A percentile compares a stretch with the other conserved stretches of the same genome.
Evolutionary conservation across 2,797 vertebrate genomes (phyloP).

Genomic region (Taeniopygia guttata): DNA sequence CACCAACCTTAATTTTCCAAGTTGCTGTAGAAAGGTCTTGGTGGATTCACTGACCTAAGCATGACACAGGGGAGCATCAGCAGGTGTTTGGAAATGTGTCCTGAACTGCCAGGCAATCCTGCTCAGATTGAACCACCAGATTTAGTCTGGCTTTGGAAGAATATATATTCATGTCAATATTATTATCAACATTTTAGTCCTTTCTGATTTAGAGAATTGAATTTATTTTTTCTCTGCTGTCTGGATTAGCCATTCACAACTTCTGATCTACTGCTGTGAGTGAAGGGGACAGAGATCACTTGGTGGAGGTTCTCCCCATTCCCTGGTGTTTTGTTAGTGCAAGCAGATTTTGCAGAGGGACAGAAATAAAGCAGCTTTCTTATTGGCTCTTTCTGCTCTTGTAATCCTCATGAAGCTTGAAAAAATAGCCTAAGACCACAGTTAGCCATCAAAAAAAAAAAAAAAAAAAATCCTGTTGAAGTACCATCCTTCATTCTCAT

Average conservation of each 20-base stretch:
- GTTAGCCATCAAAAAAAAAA: not conserved
- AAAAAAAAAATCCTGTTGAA: not conserved
- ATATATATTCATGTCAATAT: not conserved
- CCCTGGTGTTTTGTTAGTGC: not conserved
- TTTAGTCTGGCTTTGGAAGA: not conserved
- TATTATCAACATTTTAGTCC: not conserved
- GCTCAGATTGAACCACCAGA: not conserved
- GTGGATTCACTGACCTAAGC: not conserved
- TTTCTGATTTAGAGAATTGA: not conserved
- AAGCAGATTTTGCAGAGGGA: not conserved
- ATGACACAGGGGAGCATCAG: not conserved
- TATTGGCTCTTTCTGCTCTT: not conserved
- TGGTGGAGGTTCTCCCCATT: not conserved
- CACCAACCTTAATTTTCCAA: not conserved
- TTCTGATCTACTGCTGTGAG: not conserved
- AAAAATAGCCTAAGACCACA: not conserved
- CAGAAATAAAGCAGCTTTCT: not conserved
- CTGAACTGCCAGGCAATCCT: not conserved
- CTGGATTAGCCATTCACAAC: not conserved
- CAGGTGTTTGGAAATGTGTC: not conserved
- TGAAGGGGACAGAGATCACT: not conserved
- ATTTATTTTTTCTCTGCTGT: not conserved
- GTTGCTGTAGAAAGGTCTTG: not conserved
- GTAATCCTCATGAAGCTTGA: not conserved
- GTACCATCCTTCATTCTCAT: not conserved